Evolutionary conservation across 2,797 vertebrate genomes (phyloP).

Genomic region (Paedocypris micromegethes): DNA sequence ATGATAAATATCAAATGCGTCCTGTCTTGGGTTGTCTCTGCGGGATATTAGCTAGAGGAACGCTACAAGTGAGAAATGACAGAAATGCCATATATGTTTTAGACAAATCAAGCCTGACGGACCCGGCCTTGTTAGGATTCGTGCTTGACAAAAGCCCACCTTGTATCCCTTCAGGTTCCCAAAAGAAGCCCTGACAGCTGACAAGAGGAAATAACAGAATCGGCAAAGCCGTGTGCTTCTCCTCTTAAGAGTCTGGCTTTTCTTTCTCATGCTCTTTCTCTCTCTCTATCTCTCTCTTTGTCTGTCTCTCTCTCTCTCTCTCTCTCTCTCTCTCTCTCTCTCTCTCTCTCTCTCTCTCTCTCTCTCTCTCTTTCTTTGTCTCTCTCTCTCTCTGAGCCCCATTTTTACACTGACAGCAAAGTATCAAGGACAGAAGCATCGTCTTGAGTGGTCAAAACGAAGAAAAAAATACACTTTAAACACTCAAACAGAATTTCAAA

Average conservation of each 20-base stretch:
- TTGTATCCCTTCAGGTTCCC: slow-evolving; percentile 40
- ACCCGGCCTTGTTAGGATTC: slow-evolving; percentile 40
- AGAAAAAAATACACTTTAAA: background rate
- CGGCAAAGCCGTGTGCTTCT: slow-evolving; percentile 26
- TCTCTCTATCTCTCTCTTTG: no score
- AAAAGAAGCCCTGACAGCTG: slow-evolving; percentile 40
- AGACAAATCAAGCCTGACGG: slow-evolving; percentile 45
- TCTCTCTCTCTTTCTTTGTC: no score
- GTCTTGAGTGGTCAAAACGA: slow-evolving; percentile 14
- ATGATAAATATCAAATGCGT: slow-evolving; percentile 22
- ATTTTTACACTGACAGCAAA: slow-evolving; percentile 1
- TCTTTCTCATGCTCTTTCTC: background rate
- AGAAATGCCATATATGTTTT: slow-evolving; percentile 23
- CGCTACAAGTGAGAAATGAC: slow-evolving; percentile 6
- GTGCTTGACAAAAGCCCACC: slow-evolving; percentile 48
- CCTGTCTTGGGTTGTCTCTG: slow-evolving; percentile 20
- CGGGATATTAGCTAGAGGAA: slow-evolving; percentile 2
- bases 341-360: no score
- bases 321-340: no score
- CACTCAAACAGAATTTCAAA: no score
- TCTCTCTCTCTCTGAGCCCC: slow-evolving; percentile 7
- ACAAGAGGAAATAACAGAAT: slow-evolving; percentile 42
- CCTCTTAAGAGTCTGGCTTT: background rate
- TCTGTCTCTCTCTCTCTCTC: no score
- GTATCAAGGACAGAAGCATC: slow-evolving; percentile 11